A percentile compares a stretch with the other conserved stretches of the same genome.
phyloP scores from a whole-genome alignment of 2,797 vertebrate species.

The Falco biarmicus region DNA sequence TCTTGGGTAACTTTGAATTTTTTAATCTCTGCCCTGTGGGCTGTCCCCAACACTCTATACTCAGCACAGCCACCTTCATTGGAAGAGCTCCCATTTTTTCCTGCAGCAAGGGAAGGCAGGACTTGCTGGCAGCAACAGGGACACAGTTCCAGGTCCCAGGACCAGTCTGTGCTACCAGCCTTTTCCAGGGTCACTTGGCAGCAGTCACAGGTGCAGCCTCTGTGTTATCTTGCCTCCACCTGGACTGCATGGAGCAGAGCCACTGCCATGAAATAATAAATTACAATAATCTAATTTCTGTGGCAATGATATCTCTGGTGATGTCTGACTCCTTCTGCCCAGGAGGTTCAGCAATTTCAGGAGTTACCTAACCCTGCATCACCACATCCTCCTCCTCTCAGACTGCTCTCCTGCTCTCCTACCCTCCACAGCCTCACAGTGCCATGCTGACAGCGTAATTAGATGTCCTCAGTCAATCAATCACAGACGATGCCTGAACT shows the following conservation, averaged over 20 bases:
- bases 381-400: background rate
- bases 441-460: background rate
- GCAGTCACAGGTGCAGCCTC: background rate
- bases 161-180: background rate
- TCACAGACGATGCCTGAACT: background rate
- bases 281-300: background rate
- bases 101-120: background rate
- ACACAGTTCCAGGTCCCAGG: background rate
- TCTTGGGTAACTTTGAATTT: background rate
- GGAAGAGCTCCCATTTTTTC: background rate
- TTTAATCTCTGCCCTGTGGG: background rate
- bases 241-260: background rate
- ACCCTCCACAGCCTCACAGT: background rate
- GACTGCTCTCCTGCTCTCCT: background rate
- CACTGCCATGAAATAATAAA: background rate
- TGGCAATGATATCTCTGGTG: background rate
- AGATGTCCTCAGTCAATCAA: background rate
- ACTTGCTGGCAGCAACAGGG: background rate
- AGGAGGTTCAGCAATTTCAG: background rate
- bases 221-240: background rate
- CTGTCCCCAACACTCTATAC: background rate
- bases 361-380: background rate
- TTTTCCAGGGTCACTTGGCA: background rate
- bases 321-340: background rate
- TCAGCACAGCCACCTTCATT: background rate